These are phyloP conservation scores for Oxyura jamaicensis DNA, from an alignment of 2,113 vertebrate genomes.

Conservation along the genomic window DNA sequence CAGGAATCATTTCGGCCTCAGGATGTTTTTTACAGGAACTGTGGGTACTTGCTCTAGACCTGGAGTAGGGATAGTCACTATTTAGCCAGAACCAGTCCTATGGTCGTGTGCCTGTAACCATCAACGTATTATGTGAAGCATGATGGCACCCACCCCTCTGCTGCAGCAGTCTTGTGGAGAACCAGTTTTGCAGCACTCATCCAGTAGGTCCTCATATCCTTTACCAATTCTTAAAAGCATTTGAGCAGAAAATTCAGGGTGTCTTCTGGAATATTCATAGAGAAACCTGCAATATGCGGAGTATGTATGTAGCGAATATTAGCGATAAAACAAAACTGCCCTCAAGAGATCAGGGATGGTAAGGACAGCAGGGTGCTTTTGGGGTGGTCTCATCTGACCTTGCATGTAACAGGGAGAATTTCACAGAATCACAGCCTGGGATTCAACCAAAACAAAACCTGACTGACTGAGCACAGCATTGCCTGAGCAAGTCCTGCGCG, in stretches of 20 bases:
- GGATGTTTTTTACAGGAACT: not conserved
- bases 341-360: fast-evolving
- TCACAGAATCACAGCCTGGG: not conserved
- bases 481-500: not conserved
- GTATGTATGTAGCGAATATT: not conserved
- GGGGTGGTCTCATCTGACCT: not conserved
- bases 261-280: constrained; percentile 72
- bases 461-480: too few species aligned
- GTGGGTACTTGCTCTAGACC: not conserved
- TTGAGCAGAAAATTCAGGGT: constrained; percentile 45
- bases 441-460: fast-evolving
- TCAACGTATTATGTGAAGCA: fast-evolving
- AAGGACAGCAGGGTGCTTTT: not conserved
- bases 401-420: fast-evolving
- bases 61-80: not conserved
- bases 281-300: constrained; percentile 39
- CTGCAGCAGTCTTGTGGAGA: constrained; percentile 38
- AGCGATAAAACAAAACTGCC: not conserved
- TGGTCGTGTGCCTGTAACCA: too few species aligned
- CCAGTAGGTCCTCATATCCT: constrained; percentile 56
- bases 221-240: constrained; percentile 49
- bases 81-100: not conserved
- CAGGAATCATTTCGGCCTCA: fast-evolving
- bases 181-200: constrained; percentile 51
- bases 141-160: constrained; percentile 21